Base-by-base conservation (phyloP, 2,888 invertebrate species). In the Plagiodera versicolora region DNA sequence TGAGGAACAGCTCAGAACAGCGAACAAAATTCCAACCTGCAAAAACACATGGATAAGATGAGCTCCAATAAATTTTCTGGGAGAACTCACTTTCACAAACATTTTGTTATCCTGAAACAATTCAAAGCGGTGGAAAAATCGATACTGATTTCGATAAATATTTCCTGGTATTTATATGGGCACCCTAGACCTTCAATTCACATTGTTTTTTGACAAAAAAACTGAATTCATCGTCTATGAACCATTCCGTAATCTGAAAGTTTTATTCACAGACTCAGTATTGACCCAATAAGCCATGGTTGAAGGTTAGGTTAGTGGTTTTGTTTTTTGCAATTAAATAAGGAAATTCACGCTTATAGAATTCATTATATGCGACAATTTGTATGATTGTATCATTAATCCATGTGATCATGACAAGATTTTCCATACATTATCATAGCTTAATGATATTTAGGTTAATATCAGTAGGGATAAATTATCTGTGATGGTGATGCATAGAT, bases 121-220 rank as follows among this genome's bases (percentile, higher is more conserved):
- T 44, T 44, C 14, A 14, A 24, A 20, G 14, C 44, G 16, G 32
- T 49, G 30, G 32, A 45, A 44, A 24, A 57, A 54, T 24, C 10
- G 19, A 44, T 55, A 63, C 57, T 63, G 56, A 60, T 48, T 45
- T 47, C 47, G 24, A 5, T 16, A 18, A 55, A n/a, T 35, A 62
- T 46, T 60, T 62, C 53, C 53, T 61, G 44, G 30, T 59, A 63
- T 65, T 65, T 65, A 65, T 65, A 65, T 57, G 24, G 44, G 24
- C 60, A 60, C 60, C 68, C 63, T 67, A 68, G 68, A 68, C 68
- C 66, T 64, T 65, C 62, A 60, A 60, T 66, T 39, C 44, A 17
- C 30, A 57, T 14, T 51, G 58, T 58, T 65, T 65, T 66, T 53
- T 48, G 2, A 30, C n/a, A n/a, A 35, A 60, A 65, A 67, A 68